Evolutionary conservation across 2,888 invertebrate genomes (phyloP).

Genomic region (Perizoma flavofasciatum): DNA sequence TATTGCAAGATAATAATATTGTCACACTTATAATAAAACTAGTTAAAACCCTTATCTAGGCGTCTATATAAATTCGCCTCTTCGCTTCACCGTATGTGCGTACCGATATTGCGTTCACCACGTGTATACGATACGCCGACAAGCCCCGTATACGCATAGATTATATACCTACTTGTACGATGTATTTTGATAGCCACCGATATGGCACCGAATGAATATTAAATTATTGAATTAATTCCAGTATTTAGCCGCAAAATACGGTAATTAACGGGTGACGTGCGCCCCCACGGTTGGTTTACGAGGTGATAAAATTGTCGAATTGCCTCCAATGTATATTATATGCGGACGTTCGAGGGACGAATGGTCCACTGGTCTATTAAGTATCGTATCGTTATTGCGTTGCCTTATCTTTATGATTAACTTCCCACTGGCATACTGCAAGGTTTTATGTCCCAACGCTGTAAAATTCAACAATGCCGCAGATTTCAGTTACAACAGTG

Average conservation of each 20-base stretch:
- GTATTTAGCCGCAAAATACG: slow-evolving; percentile 63
- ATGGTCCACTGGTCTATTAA: slow-evolving; percentile 39
- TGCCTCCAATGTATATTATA: slow-evolving; percentile 41
- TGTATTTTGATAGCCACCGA: slow-evolving; percentile 55
- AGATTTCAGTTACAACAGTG: slow-evolving; percentile 31
- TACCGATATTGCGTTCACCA: slow-evolving; percentile 25
- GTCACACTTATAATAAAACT: slow-evolving; percentile 3
- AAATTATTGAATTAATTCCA: slow-evolving; percentile 67
- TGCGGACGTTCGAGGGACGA: slow-evolving; percentile 31
- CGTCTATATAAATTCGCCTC: slow-evolving; percentile 6
- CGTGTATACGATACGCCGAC: slow-evolving; percentile 42
- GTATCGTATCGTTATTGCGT: slow-evolving; percentile 45
- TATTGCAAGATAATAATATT: too few species aligned
- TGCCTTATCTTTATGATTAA: slow-evolving; percentile 59
- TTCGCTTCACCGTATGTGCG: slow-evolving; percentile 18
- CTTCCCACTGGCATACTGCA: slow-evolving; percentile 46
- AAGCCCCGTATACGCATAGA: slow-evolving; percentile 46
- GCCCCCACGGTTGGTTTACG: slow-evolving; percentile 56
- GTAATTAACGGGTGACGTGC: slow-evolving; percentile 62
- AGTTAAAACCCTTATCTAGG: slow-evolving; percentile 8
- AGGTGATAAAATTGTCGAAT: slow-evolving; percentile 63
- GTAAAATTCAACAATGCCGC: slow-evolving; percentile 32
- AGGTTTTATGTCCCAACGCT: slow-evolving; percentile 36
- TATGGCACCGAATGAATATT: slow-evolving; percentile 62
- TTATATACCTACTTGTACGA: slow-evolving; percentile 41